Percentiles rank a stretch among this genome's conserved stretches.
These are phyloP conservation scores for Phodopus roborovskii DNA, from an alignment of 2,113 vertebrate species.

Conservation along the genomic window DNA sequence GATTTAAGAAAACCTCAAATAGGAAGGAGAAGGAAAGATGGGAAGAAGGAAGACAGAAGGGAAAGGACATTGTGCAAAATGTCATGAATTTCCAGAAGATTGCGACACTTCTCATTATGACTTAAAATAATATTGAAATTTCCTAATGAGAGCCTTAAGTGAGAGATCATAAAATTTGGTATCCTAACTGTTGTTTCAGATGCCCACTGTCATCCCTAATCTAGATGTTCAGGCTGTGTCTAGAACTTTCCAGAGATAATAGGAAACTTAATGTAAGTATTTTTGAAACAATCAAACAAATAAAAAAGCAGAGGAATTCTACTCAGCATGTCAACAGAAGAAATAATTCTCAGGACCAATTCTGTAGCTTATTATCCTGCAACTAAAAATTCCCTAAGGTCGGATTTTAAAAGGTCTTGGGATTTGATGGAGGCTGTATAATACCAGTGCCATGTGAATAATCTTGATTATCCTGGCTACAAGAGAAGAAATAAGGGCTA, in stretches of 20 bases:
- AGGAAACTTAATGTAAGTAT: neutral
- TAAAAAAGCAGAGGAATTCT: too few species aligned
- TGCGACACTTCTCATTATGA: neutral
- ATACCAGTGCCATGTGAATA: accelerated
- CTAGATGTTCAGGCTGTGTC: too few species aligned
- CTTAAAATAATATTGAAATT: neutral
- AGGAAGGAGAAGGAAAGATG: neutral
- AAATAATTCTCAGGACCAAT: neutral
- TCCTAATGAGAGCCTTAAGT: neutral
- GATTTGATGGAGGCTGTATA: neutral
- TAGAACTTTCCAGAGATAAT: neutral
- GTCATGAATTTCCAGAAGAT: neutral
- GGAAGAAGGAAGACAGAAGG: neutral
- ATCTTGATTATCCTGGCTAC: neutral
- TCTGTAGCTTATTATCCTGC: neutral
- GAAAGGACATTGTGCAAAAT: neutral
- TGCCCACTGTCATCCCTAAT: neutral
- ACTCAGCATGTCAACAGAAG: neutral
- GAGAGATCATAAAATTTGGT: neutral
- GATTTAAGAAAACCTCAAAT: neutral
- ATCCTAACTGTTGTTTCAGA: neutral
- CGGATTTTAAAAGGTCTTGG: neutral
- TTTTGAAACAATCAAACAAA: neutral
- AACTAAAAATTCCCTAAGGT: neutral
- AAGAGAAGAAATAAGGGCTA: neutral